Evolutionary conservation across 2,888 invertebrate genomes (phyloP), one percentile per base, ranked within the genome.

Genomic region (Hipparchia semele): DNA sequence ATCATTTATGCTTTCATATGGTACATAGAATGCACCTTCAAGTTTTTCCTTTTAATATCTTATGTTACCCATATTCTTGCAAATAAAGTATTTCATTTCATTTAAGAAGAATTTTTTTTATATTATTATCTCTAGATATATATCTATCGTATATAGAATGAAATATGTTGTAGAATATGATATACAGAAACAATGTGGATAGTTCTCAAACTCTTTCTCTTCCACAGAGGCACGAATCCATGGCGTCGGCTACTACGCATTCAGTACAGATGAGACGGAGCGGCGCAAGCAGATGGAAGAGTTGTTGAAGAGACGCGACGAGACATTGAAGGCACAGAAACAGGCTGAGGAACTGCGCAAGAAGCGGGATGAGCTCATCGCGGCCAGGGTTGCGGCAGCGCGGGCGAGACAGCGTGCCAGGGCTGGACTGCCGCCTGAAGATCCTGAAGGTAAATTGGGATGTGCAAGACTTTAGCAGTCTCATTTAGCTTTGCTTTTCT

Each of bases 231-330:
- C 98, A 0, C 95, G 99, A 75, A 95, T 96, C 10, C 99, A 99
- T 85, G 99, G 99, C 83, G 98, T 98, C 23, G 98, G 98, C 6
- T 99, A 98, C 90, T 99, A 96, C 89, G 95, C 96, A 39, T 99
- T 99, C 88, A 98, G 98, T 12, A 97, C 96, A 62, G 97, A 99
- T 81, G 98, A 98, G 80, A 94, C 95, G 2, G 95, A 96, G 81
- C 96, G 99, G 79, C 92, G 94, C 1, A 95, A 96, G 80, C 98
- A 99, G 88, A 97, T 98, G 94, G 96, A 96, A 68, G 96, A 96
- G 79, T 91, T 99, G 71, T 94, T 95, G 68, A 95, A 96, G 77
- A 88, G 96, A 49, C 95, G 98, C 0, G 92, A 95, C 74, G 96
- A 96, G 82, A 98, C 98, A 0, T 87, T 96, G 73, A 89, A 91